Evolutionary conservation across 2,113 vertebrate species (phyloP).

Genomic region (Chinchilla lanigera): DNA sequence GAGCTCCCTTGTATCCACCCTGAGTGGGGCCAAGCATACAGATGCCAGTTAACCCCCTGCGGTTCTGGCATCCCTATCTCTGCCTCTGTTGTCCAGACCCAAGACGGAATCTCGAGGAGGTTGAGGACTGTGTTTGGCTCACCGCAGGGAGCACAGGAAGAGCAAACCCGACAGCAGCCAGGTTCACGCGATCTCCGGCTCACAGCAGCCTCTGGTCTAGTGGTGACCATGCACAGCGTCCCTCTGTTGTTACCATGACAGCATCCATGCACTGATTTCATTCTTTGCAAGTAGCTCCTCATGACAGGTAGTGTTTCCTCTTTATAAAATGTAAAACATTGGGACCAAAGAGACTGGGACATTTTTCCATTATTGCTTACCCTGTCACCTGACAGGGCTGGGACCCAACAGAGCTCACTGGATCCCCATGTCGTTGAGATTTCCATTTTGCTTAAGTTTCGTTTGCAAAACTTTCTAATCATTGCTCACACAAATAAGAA

Average conservation of each 20-base stretch:
- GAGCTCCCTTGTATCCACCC: background rate
- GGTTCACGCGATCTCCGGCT: background rate
- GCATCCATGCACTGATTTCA: background rate
- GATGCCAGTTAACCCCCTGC: background rate
- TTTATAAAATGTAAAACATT: background rate
- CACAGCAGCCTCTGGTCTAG: background rate
- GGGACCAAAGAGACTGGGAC: background rate
- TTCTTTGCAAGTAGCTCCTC: background rate
- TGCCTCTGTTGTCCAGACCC: background rate
- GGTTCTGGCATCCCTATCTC: background rate
- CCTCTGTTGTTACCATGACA: background rate
- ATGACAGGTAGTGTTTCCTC: background rate
- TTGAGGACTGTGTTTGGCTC: background rate
- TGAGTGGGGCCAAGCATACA: accelerated
- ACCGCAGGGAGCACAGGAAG: background rate
- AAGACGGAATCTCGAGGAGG: background rate
- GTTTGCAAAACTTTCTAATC: background rate
- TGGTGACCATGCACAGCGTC: accelerated
- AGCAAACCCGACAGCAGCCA: accelerated
- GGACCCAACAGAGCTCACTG: background rate
- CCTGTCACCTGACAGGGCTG: background rate
- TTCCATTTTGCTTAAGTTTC: background rate
- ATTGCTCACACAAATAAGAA: background rate
- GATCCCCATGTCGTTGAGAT: background rate
- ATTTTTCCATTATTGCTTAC: background rate